Conservation (phyloP, 2,113 vertebrate genomes). For the Erinaceus europaeus region DNA sequence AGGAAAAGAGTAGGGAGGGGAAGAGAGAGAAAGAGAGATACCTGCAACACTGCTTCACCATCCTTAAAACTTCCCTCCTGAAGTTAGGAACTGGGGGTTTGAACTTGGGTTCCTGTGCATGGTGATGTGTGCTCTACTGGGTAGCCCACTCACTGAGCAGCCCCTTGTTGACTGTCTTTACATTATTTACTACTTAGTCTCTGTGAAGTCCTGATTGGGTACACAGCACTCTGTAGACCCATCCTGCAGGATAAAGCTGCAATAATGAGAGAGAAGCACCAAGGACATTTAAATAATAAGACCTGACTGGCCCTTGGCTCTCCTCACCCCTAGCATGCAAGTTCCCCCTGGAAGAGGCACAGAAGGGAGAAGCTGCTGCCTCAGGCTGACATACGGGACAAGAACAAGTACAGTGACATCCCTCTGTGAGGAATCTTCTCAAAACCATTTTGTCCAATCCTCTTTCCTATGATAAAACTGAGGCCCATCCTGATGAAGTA, state of each 20-base stretch:
- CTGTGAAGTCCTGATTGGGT: background rate
- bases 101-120: too few relatives aligned
- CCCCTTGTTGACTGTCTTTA: background rate
- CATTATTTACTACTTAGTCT: background rate
- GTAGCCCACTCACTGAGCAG: too few relatives aligned
- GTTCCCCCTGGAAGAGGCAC: background rate
- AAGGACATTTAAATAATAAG: background rate
- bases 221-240: fast-evolving
- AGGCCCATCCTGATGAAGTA: background rate
- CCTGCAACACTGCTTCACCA: too few relatives aligned
- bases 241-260: background rate
- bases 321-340: fast-evolving
- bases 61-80: too few relatives aligned
- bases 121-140: too few relatives aligned
- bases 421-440: background rate
- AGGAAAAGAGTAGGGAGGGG: too few relatives aligned
- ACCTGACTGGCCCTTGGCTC: fast-evolving
- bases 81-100: too few relatives aligned
- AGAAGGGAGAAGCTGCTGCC: background rate
- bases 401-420: too few relatives aligned
- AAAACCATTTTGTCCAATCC: fast-evolving
- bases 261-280: background rate
- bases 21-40: too few relatives aligned
- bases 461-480: background rate
- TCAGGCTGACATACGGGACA: background rate